Conservation (phyloP, 2,888 invertebrate genomes). For the Orchesellides sinensis region DNA sequence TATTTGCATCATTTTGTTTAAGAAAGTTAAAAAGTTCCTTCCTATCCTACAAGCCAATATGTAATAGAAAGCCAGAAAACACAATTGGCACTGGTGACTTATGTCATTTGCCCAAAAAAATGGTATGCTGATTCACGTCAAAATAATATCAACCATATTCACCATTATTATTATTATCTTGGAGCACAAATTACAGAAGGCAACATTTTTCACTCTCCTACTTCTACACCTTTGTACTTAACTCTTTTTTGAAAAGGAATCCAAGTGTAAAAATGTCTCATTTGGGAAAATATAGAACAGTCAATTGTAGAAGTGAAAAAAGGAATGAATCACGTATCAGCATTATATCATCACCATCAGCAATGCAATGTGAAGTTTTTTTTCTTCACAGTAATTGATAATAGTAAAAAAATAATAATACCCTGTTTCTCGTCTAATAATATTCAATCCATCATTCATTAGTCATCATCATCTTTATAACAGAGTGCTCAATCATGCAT, state of each 20-base stretch:
- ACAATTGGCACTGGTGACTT: constrained; percentile 11
- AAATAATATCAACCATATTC: constrained; percentile 15
- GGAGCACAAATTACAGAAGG: not conserved
- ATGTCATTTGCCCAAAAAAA: not conserved
- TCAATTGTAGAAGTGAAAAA: not conserved
- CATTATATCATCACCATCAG: not conserved
- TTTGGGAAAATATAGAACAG: constrained; percentile 10
- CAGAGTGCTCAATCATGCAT: constrained; percentile 49
- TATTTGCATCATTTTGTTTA: not conserved
- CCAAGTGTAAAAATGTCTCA: constrained; percentile 21
- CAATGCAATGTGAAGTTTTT: not conserved
- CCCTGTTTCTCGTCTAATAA: constrained; percentile 30
- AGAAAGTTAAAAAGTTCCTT: no score
- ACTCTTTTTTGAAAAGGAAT: not conserved
- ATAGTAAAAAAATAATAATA: constrained; percentile 47
- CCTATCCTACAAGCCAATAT: not conserved
- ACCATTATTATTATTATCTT: not conserved
- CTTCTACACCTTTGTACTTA: not conserved
- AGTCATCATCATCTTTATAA: constrained; percentile 47
- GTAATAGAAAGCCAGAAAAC: not conserved
- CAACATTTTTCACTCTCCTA: not conserved
- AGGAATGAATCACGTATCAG: not conserved
- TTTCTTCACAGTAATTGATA: constrained; percentile 9
- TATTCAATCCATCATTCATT: constrained; percentile 55
- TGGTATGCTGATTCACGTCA: constrained; percentile 4